Evolutionary conservation across 2,797 vertebrate species (phyloP), one percentile per base, ranked within the genome.

Genomic region (Microctenopoma stevenorrisi): DNA sequence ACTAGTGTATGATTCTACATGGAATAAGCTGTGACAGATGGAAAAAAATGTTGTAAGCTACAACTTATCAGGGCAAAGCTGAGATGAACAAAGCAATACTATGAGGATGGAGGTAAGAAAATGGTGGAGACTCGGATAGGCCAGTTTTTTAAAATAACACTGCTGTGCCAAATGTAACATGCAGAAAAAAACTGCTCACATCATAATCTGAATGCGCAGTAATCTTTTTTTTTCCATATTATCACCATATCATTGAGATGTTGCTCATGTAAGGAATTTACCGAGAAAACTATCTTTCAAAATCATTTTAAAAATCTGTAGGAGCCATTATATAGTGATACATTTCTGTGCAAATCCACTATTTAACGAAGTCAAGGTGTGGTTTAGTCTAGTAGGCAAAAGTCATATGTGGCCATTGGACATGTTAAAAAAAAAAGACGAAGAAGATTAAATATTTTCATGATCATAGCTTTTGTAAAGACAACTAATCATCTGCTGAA

Each of bases 1-100:
- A 65, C 64, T 72, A 57, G 77, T 78, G 65, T 73, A 79, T 74
- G 76, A 88, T 83, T 87, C 81, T 76, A 35, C 79, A 35, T 15
- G 49, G 81, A 93, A 93, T 90, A 83, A 86, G 86, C 83, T 84
- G 83, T 91, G 92, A 92, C 93, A 89, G 87, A 87, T 68, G 76
- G 71, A 71, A 74, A 74, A 22, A 75, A 57, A 56, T 30, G 5
- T 68, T 16, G 43, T 37, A 22, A 73, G 73, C 69, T 69, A 14
- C 52, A 53, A 56, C 75, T 63, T 42, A 62, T 66, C 25, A 57
- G 72, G 57, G 67, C 40, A 40, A 70, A 60, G 49, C 67, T 67
- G 42, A 59, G 53, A 59, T 63, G 64, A 40, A 67, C 18, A 40
- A 71, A 68, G 13, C 28, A 68, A 72, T 18, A 35, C 35, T n/a